Evolutionary conservation across 2,888 invertebrate species (phyloP).

Genomic region (Agelastica alni): DNA sequence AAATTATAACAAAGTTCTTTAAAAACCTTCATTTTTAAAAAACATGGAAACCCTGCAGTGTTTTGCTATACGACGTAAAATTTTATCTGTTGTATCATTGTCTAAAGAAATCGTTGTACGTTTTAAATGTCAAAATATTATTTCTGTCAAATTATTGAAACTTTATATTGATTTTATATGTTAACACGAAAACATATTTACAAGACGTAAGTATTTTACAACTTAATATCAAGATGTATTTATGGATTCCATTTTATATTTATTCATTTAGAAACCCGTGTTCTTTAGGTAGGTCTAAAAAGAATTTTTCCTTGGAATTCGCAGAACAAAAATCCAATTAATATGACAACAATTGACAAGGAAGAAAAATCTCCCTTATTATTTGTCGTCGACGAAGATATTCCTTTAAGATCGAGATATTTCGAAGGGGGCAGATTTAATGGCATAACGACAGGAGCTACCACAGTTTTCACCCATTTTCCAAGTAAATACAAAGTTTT

Average conservation of each 20-base stretch:
- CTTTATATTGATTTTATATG: constrained; percentile 3
- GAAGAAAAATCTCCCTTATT: constrained; percentile 54
- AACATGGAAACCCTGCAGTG: no score
- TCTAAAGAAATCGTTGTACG: no score
- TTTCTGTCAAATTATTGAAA: constrained; percentile 10
- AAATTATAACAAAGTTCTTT: no score
- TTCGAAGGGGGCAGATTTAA: constrained; percentile 49
- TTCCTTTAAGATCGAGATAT: constrained; percentile 40
- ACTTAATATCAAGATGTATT: no score
- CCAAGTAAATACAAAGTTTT: constrained; percentile 48
- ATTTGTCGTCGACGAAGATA: constrained; percentile 48
- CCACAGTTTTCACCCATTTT: constrained; percentile 54
- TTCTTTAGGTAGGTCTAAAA: no score
- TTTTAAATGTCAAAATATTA: constrained; percentile 5
- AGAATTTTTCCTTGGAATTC: no score
- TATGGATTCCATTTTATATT: no score
- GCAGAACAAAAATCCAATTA: background rate
- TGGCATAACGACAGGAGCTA: constrained; percentile 52
- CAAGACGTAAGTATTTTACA: no score
- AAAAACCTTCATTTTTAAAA: no score
- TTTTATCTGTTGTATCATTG: no score
- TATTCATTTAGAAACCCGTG: no score
- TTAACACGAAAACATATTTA: background rate
- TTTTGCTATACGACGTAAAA: no score
- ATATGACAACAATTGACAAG: constrained; percentile 30